These are phyloP conservation scores for Aramus guarauna DNA, from an alignment of 2,113 vertebrate species.

Conservation along the genomic window DNA sequence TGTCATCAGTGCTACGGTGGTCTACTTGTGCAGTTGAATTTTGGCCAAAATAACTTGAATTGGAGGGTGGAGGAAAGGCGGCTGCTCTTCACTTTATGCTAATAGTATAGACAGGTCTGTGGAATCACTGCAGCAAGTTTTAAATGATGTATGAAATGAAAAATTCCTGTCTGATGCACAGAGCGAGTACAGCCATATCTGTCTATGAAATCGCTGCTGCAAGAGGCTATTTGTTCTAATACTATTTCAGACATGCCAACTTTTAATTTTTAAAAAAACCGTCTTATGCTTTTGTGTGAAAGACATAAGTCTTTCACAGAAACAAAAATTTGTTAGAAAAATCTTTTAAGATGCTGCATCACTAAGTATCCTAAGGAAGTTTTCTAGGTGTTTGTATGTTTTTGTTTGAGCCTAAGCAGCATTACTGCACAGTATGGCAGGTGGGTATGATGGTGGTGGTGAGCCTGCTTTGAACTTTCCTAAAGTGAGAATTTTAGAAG, in stretches of 20 bases:
- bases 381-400: background rate
- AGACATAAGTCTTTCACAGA: background rate
- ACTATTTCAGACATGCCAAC: slow-evolving; percentile 17
- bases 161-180: slow-evolving; percentile 65
- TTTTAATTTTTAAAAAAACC: slow-evolving; percentile 27
- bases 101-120: slow-evolving; percentile 45
- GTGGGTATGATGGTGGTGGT: background rate
- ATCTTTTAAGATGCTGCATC: background rate
- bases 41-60: background rate
- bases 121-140: slow-evolving; percentile 64
- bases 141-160: slow-evolving; percentile 78
- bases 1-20: background rate
- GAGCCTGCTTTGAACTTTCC: background rate
- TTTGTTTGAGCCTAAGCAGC: background rate
- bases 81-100: background rate
- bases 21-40: background rate
- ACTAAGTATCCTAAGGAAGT: background rate
- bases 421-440: background rate
- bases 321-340: background rate
- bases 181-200: background rate
- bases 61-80: background rate
- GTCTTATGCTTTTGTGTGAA: background rate
- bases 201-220: background rate
- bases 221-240: slow-evolving; percentile 58
- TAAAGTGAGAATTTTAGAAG: background rate